A percentile compares a stretch with the other conserved stretches of the same genome.
Evolutionary conservation across 2,888 invertebrate genomes (phyloP).

Genomic region (Agriopis marginaria): DNA sequence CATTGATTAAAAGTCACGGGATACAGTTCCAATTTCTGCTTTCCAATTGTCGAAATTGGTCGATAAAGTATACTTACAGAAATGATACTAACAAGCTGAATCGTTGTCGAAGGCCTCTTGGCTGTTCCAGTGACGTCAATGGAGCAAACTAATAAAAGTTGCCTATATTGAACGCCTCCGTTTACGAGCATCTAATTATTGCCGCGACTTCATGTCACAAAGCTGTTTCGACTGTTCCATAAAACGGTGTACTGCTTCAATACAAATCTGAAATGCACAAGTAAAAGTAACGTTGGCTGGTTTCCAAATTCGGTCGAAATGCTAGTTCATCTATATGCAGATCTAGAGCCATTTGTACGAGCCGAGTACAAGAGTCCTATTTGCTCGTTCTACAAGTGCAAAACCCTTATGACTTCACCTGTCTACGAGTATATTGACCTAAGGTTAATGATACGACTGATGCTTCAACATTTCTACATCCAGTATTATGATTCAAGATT

Average conservation of each 20-base stretch:
- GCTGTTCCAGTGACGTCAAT: slow-evolving; percentile 51
- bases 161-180: slow-evolving; percentile 50
- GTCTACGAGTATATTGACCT: slow-evolving; percentile 17
- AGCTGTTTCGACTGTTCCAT: slow-evolving; percentile 51
- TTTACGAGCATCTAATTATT: slow-evolving; percentile 59
- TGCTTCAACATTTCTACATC: not conserved
- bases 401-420: slow-evolving; percentile 26
- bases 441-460: slow-evolving; percentile 7
- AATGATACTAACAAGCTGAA: slow-evolving; percentile 64
- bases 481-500: not conserved
- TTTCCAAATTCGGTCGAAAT: slow-evolving; percentile 54
- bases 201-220: slow-evolving; percentile 51
- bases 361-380: slow-evolving; percentile 46
- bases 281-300: slow-evolving; percentile 53
- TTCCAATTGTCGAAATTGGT: slow-evolving; percentile 55
- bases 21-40: slow-evolving; percentile 40
- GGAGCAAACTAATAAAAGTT: slow-evolving; percentile 62
- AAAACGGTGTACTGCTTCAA: slow-evolving; percentile 40
- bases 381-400: slow-evolving; percentile 32
- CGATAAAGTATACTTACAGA: slow-evolving; percentile 50
- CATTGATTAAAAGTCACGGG: slow-evolving; percentile 33
- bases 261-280: slow-evolving; percentile 42
- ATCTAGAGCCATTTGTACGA: slow-evolving; percentile 34
- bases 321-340: slow-evolving; percentile 50
- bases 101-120: slow-evolving; percentile 62